Conservation (phyloP, 2,888 invertebrate species). For the Drosophila greeni region DNA sequence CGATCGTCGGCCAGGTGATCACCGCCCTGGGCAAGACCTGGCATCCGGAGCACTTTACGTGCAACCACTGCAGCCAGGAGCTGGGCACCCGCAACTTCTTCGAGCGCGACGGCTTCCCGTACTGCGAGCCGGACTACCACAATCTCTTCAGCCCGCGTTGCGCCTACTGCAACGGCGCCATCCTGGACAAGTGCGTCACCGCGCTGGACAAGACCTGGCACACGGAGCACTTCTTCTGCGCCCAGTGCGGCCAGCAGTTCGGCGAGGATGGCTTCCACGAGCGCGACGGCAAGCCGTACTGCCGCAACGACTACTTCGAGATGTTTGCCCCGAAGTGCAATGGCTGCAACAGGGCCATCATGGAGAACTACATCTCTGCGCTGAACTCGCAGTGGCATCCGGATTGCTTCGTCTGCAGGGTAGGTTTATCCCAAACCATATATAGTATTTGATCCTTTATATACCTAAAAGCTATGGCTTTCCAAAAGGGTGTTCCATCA, state of each 20-base stretch:
- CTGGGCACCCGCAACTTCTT: slow-evolving; percentile 99
- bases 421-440: slow-evolving; percentile 81
- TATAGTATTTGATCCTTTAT: neutral
- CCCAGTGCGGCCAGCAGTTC: slow-evolving; percentile 97
- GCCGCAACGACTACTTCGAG: slow-evolving; percentile 96
- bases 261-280: slow-evolving; percentile 99
- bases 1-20: slow-evolving; percentile 96
- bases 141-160: slow-evolving; percentile 98
- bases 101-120: slow-evolving; percentile 96
- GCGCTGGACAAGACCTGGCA: slow-evolving; percentile 99
- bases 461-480: neutral
- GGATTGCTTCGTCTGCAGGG: slow-evolving; percentile 99
- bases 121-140: slow-evolving; percentile 99
- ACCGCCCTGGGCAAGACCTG: slow-evolving; percentile 98
- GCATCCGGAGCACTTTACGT: slow-evolving; percentile 99
- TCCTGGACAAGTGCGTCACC: slow-evolving; percentile 99
- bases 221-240: slow-evolving; percentile 99
- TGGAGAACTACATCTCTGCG: slow-evolving; percentile 99
- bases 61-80: slow-evolving; percentile 97
- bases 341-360: slow-evolving; percentile 96
- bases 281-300: slow-evolving; percentile 96
- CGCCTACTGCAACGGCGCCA: slow-evolving; percentile 99
- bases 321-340: slow-evolving; percentile 99
- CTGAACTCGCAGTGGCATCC: slow-evolving; percentile 99
- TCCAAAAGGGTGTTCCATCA: neutral